Evolutionary conservation across 2,797 vertebrate genomes (phyloP), one percentile per base, ranked within the genome.

Genomic region (Chaunax sp.): DNA sequence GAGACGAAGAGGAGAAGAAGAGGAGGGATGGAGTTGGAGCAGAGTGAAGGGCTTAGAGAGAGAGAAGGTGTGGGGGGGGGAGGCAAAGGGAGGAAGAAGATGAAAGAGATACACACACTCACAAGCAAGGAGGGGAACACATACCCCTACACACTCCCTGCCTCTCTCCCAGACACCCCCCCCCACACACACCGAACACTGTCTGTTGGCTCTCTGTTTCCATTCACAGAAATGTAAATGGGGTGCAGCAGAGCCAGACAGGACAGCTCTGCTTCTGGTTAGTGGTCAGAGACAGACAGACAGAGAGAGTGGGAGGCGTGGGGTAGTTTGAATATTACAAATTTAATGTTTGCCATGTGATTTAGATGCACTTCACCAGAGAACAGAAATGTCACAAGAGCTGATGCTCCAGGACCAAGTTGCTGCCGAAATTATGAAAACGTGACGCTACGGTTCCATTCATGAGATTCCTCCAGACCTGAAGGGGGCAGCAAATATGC

Each of bases 221-320:
- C 83, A 88, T 88, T 88, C 86, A 88, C 72, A 84, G 75, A 84
- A 81, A 84, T 84, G 80, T 71, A 84, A 79, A 84, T 82, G 72
- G 46, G 50, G 44, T 69, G 67, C 30, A 75, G 79, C 69, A 28
- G 81, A 82, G 79, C 78, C 81, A 84, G 83, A 84, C 81, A 45
- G 72, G 55, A 56, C 57, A 59, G 60, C 64, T 69, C 83, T 80
- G 82, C 64, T 83, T 51, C 77, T 79, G 75, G 52, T 82, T 81
- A 72, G 81, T 13, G 70, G 70, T 47, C 68, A 61, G 68, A 38
- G 30, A n/a, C n/a, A n/a, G n/a, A n/a, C n/a, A n/a, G n/a, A n/a
- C n/a, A n/a, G n/a, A n/a, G n/a, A n/a, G 46, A 12, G 22, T 2
- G 26, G 23, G 14, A 19, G 52, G 13, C 7, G n/a, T 19, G 37